A percentile compares a stretch with the other conserved stretches of the same genome.
Conservation (phyloP, 1,140 invertebrate genomes). For the Caenorhabditis inopinata region DNA sequence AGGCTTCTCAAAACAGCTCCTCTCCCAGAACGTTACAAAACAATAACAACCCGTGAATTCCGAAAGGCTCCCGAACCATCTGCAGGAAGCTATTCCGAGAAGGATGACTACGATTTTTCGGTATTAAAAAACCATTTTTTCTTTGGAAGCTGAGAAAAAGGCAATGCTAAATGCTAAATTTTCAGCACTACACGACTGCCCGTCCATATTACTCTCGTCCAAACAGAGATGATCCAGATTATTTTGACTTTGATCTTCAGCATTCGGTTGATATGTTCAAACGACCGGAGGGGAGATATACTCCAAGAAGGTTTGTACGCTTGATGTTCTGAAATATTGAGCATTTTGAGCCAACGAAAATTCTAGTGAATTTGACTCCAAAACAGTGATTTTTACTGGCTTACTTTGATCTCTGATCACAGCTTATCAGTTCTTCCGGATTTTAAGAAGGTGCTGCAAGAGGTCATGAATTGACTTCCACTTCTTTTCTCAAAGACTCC, state of each 20-base stretch:
- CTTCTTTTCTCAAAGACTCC: too few species aligned
- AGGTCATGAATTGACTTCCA: too few species aligned
- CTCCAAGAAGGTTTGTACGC: conserved; percentile 54
- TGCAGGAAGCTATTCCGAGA: conserved; percentile 52
- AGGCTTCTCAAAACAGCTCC: conserved; percentile 55
- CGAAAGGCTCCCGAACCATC: conserved; percentile 57
- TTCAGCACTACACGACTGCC: conserved; percentile 57
- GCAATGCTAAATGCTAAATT: not conserved
- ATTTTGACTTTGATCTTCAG: conserved; percentile 65
- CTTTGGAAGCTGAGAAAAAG: not conserved
- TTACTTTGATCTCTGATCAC: too few species aligned
- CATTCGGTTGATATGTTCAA: conserved; percentile 63
- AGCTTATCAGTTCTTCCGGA: too few species aligned
- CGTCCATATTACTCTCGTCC: conserved; percentile 64
- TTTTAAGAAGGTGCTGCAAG: too few species aligned
- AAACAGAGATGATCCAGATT: conserved; percentile 62
- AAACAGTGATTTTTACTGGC: too few species aligned
- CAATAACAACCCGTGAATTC: conserved; percentile 58
- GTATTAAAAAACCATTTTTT: too few species aligned
- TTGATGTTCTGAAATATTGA: not conserved
- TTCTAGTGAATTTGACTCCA: too few species aligned
- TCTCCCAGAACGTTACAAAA: conserved; percentile 55
- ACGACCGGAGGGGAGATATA: conserved; percentile 57
- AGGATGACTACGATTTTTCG: conserved; percentile 55
- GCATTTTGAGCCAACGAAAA: too few species aligned